These are phyloP conservation scores for Bos javanicus DNA, from an alignment of 2,113 vertebrate genomes.

Conservation along the genomic window DNA sequence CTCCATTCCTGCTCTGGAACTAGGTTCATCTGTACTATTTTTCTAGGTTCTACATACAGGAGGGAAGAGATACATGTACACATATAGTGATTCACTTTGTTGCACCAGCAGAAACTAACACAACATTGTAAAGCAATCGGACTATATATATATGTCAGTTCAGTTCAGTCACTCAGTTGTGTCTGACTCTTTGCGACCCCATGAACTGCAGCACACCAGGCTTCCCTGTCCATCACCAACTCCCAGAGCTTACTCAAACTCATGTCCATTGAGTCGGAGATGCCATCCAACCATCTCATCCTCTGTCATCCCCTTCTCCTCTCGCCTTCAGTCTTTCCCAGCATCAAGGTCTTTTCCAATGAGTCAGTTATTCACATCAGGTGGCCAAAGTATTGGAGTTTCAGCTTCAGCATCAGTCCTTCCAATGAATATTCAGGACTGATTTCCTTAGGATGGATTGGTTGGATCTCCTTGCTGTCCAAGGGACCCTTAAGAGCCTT, in stretches of 20 bases:
- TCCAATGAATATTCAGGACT: neutral
- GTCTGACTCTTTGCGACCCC: fast-evolving
- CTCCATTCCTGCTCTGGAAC: neutral
- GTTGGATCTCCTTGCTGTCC: neutral
- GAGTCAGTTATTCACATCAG: neutral
- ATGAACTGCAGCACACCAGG: neutral
- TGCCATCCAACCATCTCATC: neutral
- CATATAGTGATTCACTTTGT: neutral
- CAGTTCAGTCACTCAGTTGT: neutral
- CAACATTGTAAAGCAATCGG: neutral
- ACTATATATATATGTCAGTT: neutral
- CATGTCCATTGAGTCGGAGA: fast-evolving
- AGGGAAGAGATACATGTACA: neutral
- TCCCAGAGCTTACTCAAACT: neutral
- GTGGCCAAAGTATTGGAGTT: neutral
- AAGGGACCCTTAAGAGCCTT: neutral
- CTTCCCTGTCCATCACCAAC: neutral
- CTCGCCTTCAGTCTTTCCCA: neutral
- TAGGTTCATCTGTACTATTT: neutral
- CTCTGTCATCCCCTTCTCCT: fast-evolving
- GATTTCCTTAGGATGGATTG: neutral
- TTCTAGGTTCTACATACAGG: neutral
- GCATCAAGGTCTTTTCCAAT: neutral
- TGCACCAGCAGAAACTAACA: neutral
- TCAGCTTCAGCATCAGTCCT: neutral